These are phyloP conservation scores for Congeria kusceri DNA, from an alignment of 2,888 invertebrate genomes.

Conservation along the genomic window DNA sequence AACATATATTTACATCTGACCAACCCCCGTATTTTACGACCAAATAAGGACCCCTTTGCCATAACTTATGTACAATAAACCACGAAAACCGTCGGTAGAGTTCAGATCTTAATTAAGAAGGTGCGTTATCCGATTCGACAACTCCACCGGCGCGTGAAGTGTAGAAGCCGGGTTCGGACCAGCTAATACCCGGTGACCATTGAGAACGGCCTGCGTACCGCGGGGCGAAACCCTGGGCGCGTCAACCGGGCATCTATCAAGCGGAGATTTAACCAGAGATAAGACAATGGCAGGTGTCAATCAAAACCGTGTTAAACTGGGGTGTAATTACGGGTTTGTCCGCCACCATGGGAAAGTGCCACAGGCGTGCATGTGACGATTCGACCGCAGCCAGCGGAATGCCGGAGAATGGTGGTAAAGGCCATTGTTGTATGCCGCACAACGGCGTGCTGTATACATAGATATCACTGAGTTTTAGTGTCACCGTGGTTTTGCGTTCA, in stretches of 20 bases:
- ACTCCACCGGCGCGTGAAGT: constrained; percentile 34
- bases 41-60: constrained; percentile 40
- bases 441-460: no score
- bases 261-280: constrained; percentile 49
- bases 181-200: constrained; percentile 6
- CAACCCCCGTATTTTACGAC: constrained; percentile 44
- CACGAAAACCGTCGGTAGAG: constrained; percentile 37
- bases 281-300: constrained; percentile 62
- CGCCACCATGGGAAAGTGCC: constrained; percentile 53
- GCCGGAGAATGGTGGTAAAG: no score
- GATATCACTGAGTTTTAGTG: no score
- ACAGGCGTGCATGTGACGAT: constrained; percentile 39
- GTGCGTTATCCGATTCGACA: constrained; percentile 58
- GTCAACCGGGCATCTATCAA: constrained; percentile 43
- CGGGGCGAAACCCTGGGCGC: constrained; percentile 30
- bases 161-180: background rate
- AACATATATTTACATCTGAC: constrained; percentile 16
- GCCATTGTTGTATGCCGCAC: no score
- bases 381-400: constrained; percentile 11
- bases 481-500: no score
- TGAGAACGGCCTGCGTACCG: background rate
- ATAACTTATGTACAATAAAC: constrained; percentile 45
- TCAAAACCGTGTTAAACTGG: constrained; percentile 37
- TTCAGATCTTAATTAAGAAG: constrained; percentile 64
- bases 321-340: constrained; percentile 50